phyloP scores from a whole-genome alignment of 1,140 invertebrate genomes.

The Grapholita molesta region DNA sequence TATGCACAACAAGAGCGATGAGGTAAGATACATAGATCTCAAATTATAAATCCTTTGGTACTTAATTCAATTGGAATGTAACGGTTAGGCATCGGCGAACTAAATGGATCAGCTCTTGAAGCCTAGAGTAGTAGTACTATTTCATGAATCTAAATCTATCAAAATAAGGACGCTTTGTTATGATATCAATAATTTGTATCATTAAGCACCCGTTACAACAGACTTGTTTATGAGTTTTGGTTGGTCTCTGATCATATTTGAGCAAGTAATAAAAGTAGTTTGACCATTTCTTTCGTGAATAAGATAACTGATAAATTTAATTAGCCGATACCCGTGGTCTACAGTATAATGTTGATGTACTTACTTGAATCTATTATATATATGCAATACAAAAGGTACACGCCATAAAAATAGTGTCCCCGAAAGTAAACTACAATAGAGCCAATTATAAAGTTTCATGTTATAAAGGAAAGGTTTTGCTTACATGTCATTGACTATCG shows the following conservation, averaged over 20 bases:
- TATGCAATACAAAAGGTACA: not conserved
- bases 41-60: constrained; percentile 1
- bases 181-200: too few relatives aligned
- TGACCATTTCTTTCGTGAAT: too few relatives aligned
- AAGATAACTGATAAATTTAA: not conserved
- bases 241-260: too few relatives aligned
- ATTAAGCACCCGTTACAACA: too few relatives aligned
- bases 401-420: not conserved
- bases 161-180: too few relatives aligned
- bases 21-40: constrained; percentile 9
- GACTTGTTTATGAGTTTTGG: too few relatives aligned
- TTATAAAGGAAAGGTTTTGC: not conserved
- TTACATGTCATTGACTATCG: not conserved
- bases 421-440: not conserved
- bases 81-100: not conserved
- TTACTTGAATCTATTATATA: too few relatives aligned
- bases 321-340: not conserved
- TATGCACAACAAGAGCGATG: constrained; percentile 5
- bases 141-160: too few relatives aligned
- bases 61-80: constrained; percentile 16
- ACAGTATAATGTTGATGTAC: not conserved
- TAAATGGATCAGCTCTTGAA: not conserved
- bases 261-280: too few relatives aligned
- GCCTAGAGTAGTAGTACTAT: too few relatives aligned
- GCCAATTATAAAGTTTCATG: not conserved